Evolutionary conservation across 2,113 vertebrate genomes (phyloP).

Genomic region (Zosterops pallidus): DNA sequence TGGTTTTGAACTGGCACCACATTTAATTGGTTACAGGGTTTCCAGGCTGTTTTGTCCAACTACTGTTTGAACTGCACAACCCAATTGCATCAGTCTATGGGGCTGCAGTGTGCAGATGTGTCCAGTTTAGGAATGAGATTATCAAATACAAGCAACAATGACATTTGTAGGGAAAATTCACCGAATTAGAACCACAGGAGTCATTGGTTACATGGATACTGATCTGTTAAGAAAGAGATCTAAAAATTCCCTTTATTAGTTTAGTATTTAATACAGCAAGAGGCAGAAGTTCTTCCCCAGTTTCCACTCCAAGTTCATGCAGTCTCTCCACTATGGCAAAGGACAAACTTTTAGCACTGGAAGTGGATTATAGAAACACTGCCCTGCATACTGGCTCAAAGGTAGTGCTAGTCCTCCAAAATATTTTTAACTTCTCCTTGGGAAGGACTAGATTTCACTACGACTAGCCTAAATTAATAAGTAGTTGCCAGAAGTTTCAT

Average conservation of each 20-base stretch:
- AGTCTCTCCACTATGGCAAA: neutral
- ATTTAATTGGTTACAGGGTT: rapidly evolving
- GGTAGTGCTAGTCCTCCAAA: neutral
- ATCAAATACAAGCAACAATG: neutral
- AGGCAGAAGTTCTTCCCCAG: neutral
- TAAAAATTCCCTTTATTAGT: neutral
- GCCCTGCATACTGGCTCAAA: neutral
- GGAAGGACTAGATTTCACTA: neutral
- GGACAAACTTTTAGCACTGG: neutral
- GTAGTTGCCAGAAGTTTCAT: neutral
- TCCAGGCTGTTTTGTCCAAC: neutral
- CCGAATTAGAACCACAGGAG: neutral
- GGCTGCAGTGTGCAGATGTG: neutral
- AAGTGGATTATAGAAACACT: neutral
- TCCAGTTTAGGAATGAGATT: neutral
- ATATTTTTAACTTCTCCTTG: neutral
- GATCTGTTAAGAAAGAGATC: neutral
- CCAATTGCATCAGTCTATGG: neutral
- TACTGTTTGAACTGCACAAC: neutral
- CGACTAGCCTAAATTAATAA: neutral
- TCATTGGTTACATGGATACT: neutral
- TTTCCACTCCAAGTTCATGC: neutral
- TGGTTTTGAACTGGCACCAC: neutral
- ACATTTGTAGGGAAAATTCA: neutral
- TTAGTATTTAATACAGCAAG: neutral